Base-by-base conservation (phyloP, 2,888 invertebrate genomes). In the Phaonia tiefii region DNA sequence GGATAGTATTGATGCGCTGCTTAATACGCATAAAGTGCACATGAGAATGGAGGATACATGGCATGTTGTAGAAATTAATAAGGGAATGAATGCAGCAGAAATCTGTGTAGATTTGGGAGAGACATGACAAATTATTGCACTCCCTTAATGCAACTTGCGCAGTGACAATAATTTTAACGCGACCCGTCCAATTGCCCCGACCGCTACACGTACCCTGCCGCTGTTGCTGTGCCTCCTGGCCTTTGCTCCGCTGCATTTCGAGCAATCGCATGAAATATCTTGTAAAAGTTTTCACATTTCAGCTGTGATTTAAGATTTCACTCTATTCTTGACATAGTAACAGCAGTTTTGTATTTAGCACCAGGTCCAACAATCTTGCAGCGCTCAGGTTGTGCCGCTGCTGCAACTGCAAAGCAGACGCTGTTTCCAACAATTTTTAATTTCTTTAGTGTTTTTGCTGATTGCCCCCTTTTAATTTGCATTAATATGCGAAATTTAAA, bases 251-350 rank as follows among this genome's bases (percentile, higher is more conserved):
- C 3, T 31, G 3, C 8, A 5, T 31, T 31, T 31, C 31, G 8
- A 5, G 31, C 8, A 31, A 31, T 31, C 31, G 31, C 8, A 31
- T 31, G 31, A 31, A 3, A 31, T 13, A 49, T 49, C 49, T 49
- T 2, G 20, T 7, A n/a, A 22, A 10, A 39, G 17, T 17, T 42
- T 63, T 42, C 63, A 3, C 63, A 22, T 39, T 63, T 22, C 20
- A 8, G 11, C 39, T 60, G 26, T 60, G 37, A 37, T 17, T 49
- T 31, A 46, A 20, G 56, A 37, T 65, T 39, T 51, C 60, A 49
- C 51, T 75, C 67, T 75, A 81, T 78, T 81, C 77, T 81, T 81
- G 81, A 81, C 81, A 81, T 81, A 81, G 81, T 81, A 81, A 81
- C 81, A 78, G 49, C 46, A 56, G 31, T 65, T 63, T 63, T 63